phyloP scores from a whole-genome alignment of 2,888 invertebrate genomes.

The Coelinius sp. region DNA sequence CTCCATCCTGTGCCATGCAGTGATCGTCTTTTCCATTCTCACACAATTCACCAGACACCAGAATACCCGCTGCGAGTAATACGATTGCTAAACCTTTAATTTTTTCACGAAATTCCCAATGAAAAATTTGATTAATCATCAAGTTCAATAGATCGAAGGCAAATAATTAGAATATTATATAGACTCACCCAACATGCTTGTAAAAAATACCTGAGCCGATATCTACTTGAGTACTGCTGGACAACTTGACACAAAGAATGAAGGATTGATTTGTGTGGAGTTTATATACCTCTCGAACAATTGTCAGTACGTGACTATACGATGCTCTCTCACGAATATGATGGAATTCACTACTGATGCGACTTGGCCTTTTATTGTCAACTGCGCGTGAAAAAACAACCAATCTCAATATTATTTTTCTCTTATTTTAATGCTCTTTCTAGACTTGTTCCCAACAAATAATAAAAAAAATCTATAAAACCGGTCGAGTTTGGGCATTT shows the following conservation, averaged over 20 bases:
- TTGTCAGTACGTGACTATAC: background rate
- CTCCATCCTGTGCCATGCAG: slow-evolving; percentile 31
- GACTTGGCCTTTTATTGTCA: background rate
- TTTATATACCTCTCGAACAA: background rate
- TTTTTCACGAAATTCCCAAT: background rate
- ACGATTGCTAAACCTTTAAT: slow-evolving; percentile 29
- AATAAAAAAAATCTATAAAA: background rate
- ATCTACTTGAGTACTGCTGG: background rate
- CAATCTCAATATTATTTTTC: background rate
- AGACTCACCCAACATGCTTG: background rate
- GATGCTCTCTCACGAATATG: background rate
- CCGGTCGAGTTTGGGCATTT: background rate
- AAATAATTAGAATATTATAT: background rate
- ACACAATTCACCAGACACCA: slow-evolving; percentile 36
- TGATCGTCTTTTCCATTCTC: slow-evolving; percentile 34
- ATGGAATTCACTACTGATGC: background rate
- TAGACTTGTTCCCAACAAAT: background rate
- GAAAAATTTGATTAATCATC: background rate
- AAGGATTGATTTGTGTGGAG: background rate
- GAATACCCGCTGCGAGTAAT: slow-evolving; percentile 11
- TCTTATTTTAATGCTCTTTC: background rate
- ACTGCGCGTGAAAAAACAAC: background rate
- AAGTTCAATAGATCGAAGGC: background rate
- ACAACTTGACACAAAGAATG: background rate
- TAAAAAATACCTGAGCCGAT: background rate